Evolutionary conservation across 2,113 vertebrate genomes (phyloP), one percentile per base, ranked within the genome.

Genomic region (Ptyas mucosa): DNA sequence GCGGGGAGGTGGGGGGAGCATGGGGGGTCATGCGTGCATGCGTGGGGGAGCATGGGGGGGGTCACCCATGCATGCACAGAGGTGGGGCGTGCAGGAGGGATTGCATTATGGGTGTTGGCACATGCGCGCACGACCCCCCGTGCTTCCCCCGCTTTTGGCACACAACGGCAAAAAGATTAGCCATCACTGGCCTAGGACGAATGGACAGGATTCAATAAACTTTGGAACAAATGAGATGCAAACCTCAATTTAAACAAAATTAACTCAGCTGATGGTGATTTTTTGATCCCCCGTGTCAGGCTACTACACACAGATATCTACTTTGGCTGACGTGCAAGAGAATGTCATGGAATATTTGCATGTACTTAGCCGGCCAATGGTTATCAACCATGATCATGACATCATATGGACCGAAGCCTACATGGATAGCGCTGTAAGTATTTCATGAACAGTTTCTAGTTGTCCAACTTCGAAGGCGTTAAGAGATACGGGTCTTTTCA

Each of bases 341-440:
- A 99, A 99, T 0, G 99, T 99, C 46, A 99, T 99, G 99, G 99
- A 99, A 90, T 99, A 99, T 94, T 98, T 99, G 90, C 99, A 99
- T 0, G 99, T 99, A 86, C 98, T 99, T 91, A 99, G 99, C 95
- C 98, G 99, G 11, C 99, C 99, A 87, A 99, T 99, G 99, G 99
- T 99, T 97, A 99, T 99, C 96, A 99, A 99, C 97, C 99, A 99
- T 0, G 98, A 99, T 96, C 99, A 99, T 0, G 99, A 99, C 95
- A 98, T 99, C 95, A 99, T 98, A 96, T 99, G 99, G 99, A 99
- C 99, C 0, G 99, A 99, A 95, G 99, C 99, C 43, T 99, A 99
- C 94, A 99, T 99, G 98, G 99, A 99, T 96, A 99, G 97, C 53
- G 98, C 98, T 97, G 98, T 99, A 94, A 98, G 98, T 96, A 20